These are phyloP conservation scores for Gobio gobio DNA, from an alignment of 2,113 vertebrate genomes.

Conservation along the genomic window DNA sequence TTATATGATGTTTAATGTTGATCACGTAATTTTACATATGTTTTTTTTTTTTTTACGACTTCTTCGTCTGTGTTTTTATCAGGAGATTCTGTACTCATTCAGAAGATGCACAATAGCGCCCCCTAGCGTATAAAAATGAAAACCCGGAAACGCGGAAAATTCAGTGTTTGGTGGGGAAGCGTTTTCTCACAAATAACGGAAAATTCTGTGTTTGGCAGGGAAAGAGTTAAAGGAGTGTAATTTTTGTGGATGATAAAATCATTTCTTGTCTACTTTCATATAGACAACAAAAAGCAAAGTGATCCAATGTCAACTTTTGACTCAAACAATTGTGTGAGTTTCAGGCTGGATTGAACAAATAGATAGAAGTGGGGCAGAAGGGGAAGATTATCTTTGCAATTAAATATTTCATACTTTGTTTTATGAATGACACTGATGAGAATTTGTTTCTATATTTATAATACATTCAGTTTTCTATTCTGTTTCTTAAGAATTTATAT, in stretches of 20 bases:
- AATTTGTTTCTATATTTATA: background rate
- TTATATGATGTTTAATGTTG: too few species aligned
- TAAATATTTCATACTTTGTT: background rate
- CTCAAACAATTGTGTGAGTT: background rate
- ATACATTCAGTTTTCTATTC: background rate
- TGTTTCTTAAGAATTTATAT: background rate
- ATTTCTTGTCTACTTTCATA: background rate
- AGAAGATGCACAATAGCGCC: too few species aligned
- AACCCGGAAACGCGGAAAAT: too few species aligned
- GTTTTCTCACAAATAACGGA: too few species aligned
- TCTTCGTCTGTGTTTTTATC: too few species aligned
- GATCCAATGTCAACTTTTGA: background rate
- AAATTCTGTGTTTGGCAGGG: too few species aligned
- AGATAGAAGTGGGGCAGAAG: background rate
- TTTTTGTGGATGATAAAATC: background rate
- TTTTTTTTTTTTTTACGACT: too few species aligned
- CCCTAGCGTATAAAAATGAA: too few species aligned
- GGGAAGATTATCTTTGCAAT: background rate
- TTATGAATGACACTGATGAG: background rate
- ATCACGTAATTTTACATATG: too few species aligned
- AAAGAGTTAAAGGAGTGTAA: background rate
- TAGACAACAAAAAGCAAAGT: background rate
- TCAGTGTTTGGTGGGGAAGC: too few species aligned
- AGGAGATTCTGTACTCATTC: too few species aligned
- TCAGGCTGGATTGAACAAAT: background rate